phyloP scores from a whole-genome alignment of 2,113 vertebrate species.

The Nicator chloris region DNA sequence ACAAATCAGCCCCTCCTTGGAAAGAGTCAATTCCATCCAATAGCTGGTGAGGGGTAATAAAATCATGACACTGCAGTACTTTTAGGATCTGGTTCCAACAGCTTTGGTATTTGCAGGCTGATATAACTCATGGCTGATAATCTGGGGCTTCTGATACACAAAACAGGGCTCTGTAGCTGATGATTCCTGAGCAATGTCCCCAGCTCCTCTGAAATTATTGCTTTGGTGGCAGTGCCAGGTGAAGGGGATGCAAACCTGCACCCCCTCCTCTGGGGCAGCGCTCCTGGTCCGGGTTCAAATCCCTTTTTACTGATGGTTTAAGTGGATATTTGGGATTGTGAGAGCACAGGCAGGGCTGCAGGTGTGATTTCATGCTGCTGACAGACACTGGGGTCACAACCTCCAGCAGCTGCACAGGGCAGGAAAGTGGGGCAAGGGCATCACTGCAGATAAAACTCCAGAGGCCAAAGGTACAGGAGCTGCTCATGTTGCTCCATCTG shows the following conservation, averaged over 20 bases:
- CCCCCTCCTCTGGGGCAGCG: rapidly evolving
- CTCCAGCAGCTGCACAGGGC: background rate
- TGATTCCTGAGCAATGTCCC: background rate
- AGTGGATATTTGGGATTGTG: background rate
- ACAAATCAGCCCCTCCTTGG: background rate
- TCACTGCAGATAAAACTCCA: background rate
- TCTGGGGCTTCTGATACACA: background rate
- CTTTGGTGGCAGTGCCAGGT: background rate
- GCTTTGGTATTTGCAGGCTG: background rate
- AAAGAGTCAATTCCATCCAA: background rate
- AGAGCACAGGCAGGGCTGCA: background rate
- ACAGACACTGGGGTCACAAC: background rate
- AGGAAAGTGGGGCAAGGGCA: background rate
- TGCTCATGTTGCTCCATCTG: background rate
- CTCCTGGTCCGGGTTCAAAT: background rate
- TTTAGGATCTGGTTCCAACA: background rate
- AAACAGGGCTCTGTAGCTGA: background rate
- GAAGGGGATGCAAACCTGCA: background rate
- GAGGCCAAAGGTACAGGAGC: background rate
- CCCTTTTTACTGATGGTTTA: background rate
- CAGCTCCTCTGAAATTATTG: background rate
- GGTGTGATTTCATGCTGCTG: background rate
- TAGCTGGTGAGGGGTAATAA: background rate
- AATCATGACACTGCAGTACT: background rate
- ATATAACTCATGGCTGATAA: background rate